Evolutionary conservation across 2,797 vertebrate genomes (phyloP).

Genomic region (Prionace glauca): DNA sequence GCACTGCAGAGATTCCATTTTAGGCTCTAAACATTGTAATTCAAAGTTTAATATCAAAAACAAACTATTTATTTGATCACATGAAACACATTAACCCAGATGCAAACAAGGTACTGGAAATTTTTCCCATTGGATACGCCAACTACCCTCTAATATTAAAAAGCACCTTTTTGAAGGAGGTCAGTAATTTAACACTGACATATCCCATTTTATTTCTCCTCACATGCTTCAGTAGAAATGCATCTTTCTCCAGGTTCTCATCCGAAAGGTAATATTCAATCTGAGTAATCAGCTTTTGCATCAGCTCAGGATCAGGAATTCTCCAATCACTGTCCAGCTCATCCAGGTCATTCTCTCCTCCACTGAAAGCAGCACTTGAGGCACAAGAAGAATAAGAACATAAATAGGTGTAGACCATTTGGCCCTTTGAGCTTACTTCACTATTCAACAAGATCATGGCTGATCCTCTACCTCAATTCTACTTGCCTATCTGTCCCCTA

Average conservation of each 20-base stretch:
- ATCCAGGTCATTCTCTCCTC: conserved; percentile 81
- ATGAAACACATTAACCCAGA: background rate
- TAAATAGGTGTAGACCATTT: conserved; percentile 16
- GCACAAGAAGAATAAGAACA: conserved; percentile 45
- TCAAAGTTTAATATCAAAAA: background rate
- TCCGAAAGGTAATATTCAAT: conserved; percentile 96
- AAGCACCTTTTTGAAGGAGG: conserved; percentile 94
- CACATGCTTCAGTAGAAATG: conserved; percentile 92
- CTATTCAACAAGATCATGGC: background rate
- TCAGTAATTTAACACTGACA: conserved; percentile 93
- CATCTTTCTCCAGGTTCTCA: conserved; percentile 92
- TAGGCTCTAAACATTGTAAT: background rate
- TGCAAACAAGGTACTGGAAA: background rate
- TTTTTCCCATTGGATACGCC: background rate
- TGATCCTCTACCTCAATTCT: background rate
- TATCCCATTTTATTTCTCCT: conserved; percentile 92
- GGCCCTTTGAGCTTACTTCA: background rate
- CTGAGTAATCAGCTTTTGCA: conserved; percentile 80
- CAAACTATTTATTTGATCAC: background rate
- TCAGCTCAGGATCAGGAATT: conserved; percentile 78
- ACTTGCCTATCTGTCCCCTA: background rate
- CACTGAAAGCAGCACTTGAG: conserved; percentile 65
- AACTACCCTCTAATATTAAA: background rate
- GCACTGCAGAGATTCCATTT: background rate
- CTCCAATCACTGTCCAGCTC: conserved; percentile 71